phyloP scores from a whole-genome alignment of 2,113 vertebrate species.

The Plestiodon gilberti region DNA sequence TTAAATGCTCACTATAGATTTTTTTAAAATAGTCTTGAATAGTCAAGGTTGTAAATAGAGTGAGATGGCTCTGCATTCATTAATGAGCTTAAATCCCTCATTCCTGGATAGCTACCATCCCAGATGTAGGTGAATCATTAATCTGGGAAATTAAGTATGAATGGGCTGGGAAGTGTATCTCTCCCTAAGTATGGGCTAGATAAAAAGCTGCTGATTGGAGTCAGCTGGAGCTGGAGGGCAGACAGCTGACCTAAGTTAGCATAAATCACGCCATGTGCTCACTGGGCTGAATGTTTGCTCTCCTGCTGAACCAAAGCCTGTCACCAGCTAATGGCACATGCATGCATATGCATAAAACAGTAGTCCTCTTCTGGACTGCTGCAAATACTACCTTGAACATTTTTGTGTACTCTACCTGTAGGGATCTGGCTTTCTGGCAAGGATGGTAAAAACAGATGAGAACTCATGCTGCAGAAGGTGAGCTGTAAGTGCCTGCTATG shows the following conservation, averaged over 20 bases:
- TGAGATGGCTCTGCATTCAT: neutral
- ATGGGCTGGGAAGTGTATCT: constrained; percentile 1
- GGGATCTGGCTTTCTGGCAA: neutral
- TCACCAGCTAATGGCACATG: neutral
- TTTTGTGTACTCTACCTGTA: neutral
- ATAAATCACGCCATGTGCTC: neutral
- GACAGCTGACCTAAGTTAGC: neutral
- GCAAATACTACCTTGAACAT: neutral
- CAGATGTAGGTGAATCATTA: constrained; percentile 14
- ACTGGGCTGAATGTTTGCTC: neutral
- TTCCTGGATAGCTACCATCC: constrained; percentile 4
- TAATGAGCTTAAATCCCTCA: neutral
- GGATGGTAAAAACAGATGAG: too few relatives aligned
- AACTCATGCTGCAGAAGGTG: neutral
- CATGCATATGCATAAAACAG: neutral
- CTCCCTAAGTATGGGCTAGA: neutral
- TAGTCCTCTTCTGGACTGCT: neutral
- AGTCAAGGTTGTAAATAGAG: neutral
- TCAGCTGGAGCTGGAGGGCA: constrained; percentile 12
- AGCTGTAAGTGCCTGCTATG: neutral
- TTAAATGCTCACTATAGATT: neutral
- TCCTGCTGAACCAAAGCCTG: neutral
- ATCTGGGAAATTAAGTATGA: constrained; percentile 7
- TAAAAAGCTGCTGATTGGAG: constrained; percentile 21
- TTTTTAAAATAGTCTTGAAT: neutral